Percentiles rank a stretch among this genome's conserved stretches.
Evolutionary conservation across 2,888 invertebrate species (phyloP).

Genomic region (Pristionchus mayeri): DNA sequence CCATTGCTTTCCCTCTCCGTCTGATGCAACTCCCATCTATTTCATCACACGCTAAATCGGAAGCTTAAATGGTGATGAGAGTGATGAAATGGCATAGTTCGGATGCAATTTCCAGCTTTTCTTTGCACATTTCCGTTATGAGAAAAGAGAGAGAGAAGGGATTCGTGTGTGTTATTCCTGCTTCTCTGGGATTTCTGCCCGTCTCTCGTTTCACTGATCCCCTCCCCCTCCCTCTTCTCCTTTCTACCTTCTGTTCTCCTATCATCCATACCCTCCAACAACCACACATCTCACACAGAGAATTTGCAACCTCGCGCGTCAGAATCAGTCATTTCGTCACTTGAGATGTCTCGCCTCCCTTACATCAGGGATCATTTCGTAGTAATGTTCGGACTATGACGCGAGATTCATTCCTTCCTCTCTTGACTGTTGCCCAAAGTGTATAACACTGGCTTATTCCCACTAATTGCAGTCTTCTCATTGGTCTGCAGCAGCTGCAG

Average conservation of each 20-base stretch:
- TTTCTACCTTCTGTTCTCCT: not conserved
- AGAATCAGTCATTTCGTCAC: slow-evolving; percentile 10
- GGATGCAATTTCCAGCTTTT: not conserved
- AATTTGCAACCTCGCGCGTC: not conserved
- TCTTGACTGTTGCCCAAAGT: too few relatives aligned
- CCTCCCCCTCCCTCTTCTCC: not conserved
- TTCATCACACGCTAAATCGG: slow-evolving; percentile 12
- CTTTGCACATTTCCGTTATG: not conserved
- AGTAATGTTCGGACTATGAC: too few relatives aligned
- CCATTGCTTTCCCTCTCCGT: not conserved
- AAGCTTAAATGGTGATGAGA: not conserved
- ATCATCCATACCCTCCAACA: not conserved
- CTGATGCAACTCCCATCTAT: slow-evolving; percentile 18
- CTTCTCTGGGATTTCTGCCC: not conserved
- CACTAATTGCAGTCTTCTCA: not conserved
- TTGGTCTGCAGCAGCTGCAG: not conserved
- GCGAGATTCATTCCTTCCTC: too few relatives aligned
- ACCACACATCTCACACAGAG: not conserved
- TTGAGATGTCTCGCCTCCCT: not conserved
- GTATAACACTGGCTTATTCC: not conserved
- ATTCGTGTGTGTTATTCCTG: slow-evolving; percentile 33
- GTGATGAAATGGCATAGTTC: not conserved
- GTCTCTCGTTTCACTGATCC: slow-evolving; percentile 29
- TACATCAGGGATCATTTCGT: too few relatives aligned
- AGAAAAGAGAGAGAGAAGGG: not conserved